Evolutionary conservation across 2,888 invertebrate genomes (phyloP), one percentile per base, ranked within the genome.

Genomic region (Charanyca ferruginea): DNA sequence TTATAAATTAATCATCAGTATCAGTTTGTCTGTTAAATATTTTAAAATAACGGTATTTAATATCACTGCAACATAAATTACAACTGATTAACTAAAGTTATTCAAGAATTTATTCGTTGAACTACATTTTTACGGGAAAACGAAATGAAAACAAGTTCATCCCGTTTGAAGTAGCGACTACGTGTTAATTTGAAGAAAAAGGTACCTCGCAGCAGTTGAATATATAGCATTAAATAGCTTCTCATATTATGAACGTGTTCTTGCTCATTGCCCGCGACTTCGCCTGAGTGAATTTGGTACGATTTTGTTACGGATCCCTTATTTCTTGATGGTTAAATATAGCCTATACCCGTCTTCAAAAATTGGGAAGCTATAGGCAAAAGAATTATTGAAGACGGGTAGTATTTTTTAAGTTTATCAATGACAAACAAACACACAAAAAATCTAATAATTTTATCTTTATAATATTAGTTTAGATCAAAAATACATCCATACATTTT

Each of bases 41-140:
- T 47, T 44, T 38, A 47, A 35, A 35, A 47, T 64, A 73, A 51
- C 52, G n/a, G 45, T 66, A 45, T 28, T 25, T 13, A 51, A 25
- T 51, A 44, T 47, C 35, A 18, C n/a, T 47, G 52, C 13, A 72
- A 57, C 18, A 67, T 62, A 64, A 73, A 58, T 35, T 22, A 58
- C n/a, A 44, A 23, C 32, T 58, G 25, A 54, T 77, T 51, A 41
- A 65, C 5, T 49, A 51, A 73, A 73, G 35, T 42, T 51, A 66
- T 66, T 72, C 54, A 58, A 47, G 42, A 71, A 54, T 74, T 55
- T 47, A 61, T 71, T 59, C 18, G 25, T 53, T 72, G 55, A 63
- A 60, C 61, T 59, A 65, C 8, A 65, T 77, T 57, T 77, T 51
- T 41, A 53, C 41, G 44, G 18, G 45, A 47, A 77, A 60, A 49